Evolutionary conservation across 2,888 invertebrate species (phyloP).

Genomic region (Drosophila picticornis): DNA sequence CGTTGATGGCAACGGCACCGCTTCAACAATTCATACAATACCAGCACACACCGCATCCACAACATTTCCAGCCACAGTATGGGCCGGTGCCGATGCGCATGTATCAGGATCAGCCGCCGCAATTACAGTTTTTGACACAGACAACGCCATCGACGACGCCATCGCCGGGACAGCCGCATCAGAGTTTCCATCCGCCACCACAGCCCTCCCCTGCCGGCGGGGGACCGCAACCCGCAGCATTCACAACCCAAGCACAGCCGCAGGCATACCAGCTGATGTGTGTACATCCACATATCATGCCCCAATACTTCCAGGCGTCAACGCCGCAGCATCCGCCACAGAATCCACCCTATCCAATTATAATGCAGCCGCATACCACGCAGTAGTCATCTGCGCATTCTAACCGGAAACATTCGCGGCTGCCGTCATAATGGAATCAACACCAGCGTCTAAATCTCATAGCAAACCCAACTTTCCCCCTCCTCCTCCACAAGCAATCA

Average conservation of each 20-base stretch:
- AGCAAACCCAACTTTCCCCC: conserved; percentile 21
- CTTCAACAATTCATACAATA: conserved; percentile 89
- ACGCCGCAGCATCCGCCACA: conserved; percentile 84
- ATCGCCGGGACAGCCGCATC: conserved; percentile 87
- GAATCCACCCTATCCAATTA: conserved; percentile 83
- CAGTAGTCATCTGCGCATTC: conserved; percentile 68
- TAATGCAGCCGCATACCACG: conserved; percentile 84
- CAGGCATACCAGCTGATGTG: conserved; percentile 88
- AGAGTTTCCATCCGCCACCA: conserved; percentile 87
- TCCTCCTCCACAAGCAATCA: conserved; percentile 4
- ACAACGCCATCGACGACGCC: conserved; percentile 87
- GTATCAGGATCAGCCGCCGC: conserved; percentile 88
- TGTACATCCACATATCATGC: conserved; percentile 84
- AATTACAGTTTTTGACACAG: conserved; percentile 87
- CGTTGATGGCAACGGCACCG: conserved; percentile 92
- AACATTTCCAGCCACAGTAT: conserved; percentile 86
- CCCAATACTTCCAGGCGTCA: conserved; percentile 82
- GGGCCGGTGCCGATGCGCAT: conserved; percentile 88
- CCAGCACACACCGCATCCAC: conserved; percentile 87
- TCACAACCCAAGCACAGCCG: conserved; percentile 84
- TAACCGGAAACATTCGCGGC: conserved; percentile 30
- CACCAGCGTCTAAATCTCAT: conserved; percentile 44
- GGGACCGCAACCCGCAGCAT: conserved; percentile 86
- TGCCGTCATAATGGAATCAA: conserved; percentile 33
- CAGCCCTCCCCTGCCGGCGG: conserved; percentile 87